Evolutionary conservation across 2,797 vertebrate genomes (phyloP), one percentile per base, ranked within the genome.

Genomic region (Margarornis squamiger): DNA sequence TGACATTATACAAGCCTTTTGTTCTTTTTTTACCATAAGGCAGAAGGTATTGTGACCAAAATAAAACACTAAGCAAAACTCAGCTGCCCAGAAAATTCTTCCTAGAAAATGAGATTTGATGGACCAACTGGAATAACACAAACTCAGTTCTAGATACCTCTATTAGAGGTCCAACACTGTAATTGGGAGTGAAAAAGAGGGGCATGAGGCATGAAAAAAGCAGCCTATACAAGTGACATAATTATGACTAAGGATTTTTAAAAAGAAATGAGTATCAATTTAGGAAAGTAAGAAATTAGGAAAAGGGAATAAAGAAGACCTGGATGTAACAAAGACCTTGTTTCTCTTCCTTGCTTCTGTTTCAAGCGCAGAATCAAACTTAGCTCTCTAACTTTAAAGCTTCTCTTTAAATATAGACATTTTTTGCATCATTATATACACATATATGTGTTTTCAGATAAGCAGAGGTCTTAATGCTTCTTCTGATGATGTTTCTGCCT

Each of bases 211-310:
- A 23, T 24, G 17, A 86, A 82, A 70, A 13, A 61, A 84, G 73
- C 32, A 12, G 10, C 7, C 14, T 52, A 10, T 23, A 27, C 0
- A 1, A 80, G 49, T 55, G n/a, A 2, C 12, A 22, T 24, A 51
- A 11, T 27, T 68, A 46, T 57, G 32, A 63, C 11, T 17, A 52
- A 66, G 24, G 3, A 13, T 39, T 90, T 83, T 54, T 9, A 4
- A 45, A 80, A 80, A 59, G 5, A 88, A 81, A 3, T 13, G 46
- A 13, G 5, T 65, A 55, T 23, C 17, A 27, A 38, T 83, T 67
- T 67, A 55, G 21, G 32, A 78, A 78, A 58, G 20, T 59, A 48
- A 73, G 20, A 83, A 88, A 63, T 14, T 17, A 14, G 22, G 6
- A 75, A 57, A 92, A 84, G 3, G 12, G 6, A 84, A 66, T 48